These are phyloP conservation scores for Triplophysa bombifrons DNA, from an alignment of 2,797 vertebrate genomes.

Conservation along the genomic window DNA sequence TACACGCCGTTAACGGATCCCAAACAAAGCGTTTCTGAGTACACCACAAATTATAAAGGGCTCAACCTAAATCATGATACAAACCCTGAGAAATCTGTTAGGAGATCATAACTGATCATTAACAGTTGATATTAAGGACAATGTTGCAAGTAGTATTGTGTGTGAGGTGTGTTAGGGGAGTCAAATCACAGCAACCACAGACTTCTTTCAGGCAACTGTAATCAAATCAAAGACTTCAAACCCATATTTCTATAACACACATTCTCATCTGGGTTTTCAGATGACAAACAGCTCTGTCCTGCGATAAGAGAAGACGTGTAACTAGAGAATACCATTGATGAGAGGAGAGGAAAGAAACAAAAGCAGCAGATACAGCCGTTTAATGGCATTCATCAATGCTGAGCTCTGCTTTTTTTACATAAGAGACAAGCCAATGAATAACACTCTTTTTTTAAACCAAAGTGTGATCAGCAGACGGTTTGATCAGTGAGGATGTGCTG, in stretches of 20 bases:
- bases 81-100: no score
- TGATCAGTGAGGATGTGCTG: conserved; percentile 48
- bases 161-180: no score
- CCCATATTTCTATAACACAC: neutral
- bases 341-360: conserved; percentile 25
- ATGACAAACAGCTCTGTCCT: neutral
- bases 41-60: no score
- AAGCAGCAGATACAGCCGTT: conserved; percentile 17
- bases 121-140: no score
- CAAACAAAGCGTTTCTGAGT: no score
- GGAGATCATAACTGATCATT: no score
- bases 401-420: conserved; percentile 31
- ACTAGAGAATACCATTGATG: conserved; percentile 34
- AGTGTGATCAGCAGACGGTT: conserved; percentile 53
- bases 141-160: no score
- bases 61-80: no score
- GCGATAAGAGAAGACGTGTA: neutral
- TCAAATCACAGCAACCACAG: no score
- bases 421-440: conserved; percentile 33
- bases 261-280: neutral
- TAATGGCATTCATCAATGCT: conserved; percentile 27
- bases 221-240: neutral
- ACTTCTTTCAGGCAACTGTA: neutral
- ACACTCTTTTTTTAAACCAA: conserved; percentile 36
- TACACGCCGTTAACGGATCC: no score